Evolutionary conservation across 2,888 invertebrate species (phyloP).

Genomic region (Deilephila porcellus): DNA sequence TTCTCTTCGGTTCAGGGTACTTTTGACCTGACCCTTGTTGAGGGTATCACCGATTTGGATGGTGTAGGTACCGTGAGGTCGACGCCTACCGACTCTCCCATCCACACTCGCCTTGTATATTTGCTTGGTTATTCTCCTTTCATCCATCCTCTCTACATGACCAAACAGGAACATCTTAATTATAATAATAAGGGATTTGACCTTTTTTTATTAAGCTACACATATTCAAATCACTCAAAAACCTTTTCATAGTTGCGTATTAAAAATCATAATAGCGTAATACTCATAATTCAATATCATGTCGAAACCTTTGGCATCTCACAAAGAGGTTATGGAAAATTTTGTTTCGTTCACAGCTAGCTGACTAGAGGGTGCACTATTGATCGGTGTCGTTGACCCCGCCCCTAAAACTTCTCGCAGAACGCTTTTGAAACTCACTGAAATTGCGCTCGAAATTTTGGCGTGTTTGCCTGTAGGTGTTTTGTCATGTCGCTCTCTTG

Average conservation of each 20-base stretch:
- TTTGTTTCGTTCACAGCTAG: slow-evolving; percentile 3
- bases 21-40: no score
- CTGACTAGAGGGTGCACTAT: slow-evolving; percentile 50
- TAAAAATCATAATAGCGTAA: not conserved
- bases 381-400: slow-evolving; percentile 54
- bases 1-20: no score
- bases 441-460: slow-evolving; percentile 9
- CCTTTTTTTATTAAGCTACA: not conserved
- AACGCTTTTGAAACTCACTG: slow-evolving; percentile 17
- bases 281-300: not conserved
- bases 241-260: not conserved
- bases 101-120: no score
- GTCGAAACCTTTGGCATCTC: not conserved
- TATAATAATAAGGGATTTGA: not conserved
- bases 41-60: no score
- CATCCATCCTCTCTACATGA: no score
- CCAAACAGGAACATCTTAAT: no score
- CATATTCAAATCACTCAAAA: not conserved
- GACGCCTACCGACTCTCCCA: no score
- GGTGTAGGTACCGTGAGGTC: no score
- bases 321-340: not conserved
- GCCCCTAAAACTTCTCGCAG: slow-evolving; percentile 26
- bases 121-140: no score
- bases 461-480: slow-evolving; percentile 26
- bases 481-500: not conserved